phyloP scores from a whole-genome alignment of 2,113 vertebrate genomes.

The Megaceryle maxima region DNA sequence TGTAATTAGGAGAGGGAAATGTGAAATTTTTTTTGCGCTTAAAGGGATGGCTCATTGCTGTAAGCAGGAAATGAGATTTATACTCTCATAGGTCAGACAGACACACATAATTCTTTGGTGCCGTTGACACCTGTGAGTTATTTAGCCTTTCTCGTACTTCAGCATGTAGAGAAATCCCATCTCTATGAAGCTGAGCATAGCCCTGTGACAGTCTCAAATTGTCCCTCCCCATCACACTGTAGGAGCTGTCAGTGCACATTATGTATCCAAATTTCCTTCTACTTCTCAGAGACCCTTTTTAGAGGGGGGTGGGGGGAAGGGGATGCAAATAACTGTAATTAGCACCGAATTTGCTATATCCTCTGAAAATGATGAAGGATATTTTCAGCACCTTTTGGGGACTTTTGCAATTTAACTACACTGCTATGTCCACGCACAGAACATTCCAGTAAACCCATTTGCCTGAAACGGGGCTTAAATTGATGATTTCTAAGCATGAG shows the following conservation, averaged over 20 bases:
- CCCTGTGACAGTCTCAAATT: slow-evolving; percentile 44
- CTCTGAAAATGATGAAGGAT: slow-evolving; percentile 51
- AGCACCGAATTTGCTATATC: slow-evolving; percentile 51
- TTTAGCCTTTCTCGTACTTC: slow-evolving; percentile 63
- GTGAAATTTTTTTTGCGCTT: slow-evolving; percentile 43
- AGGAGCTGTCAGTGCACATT: slow-evolving; percentile 56
- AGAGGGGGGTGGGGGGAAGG: neutral
- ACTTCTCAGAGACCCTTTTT: slow-evolving; percentile 40
- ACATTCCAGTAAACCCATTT: slow-evolving; percentile 39
- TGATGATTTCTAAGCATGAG: slow-evolving; percentile 52
- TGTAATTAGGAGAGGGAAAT: slow-evolving; percentile 34
- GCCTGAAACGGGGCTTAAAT: slow-evolving; percentile 56
- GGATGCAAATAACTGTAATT: slow-evolving; percentile 68
- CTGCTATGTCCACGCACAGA: neutral
- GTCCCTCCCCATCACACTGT: slow-evolving; percentile 21
- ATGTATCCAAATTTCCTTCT: slow-evolving; percentile 60
- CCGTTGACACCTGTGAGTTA: slow-evolving; percentile 74
- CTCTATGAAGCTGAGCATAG: slow-evolving; percentile 33
- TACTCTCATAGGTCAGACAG: slow-evolving; percentile 71
- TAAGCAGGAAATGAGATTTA: slow-evolving; percentile 57
- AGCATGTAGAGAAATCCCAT: slow-evolving; percentile 56
- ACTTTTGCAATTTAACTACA: slow-evolving; percentile 34
- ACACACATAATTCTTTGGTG: slow-evolving; percentile 64
- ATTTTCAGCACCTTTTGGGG: slow-evolving; percentile 38
- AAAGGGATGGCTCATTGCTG: slow-evolving; percentile 24